Conservation (phyloP, 1,140 invertebrate genomes). For the Dinothrombium tinctorium region DNA sequence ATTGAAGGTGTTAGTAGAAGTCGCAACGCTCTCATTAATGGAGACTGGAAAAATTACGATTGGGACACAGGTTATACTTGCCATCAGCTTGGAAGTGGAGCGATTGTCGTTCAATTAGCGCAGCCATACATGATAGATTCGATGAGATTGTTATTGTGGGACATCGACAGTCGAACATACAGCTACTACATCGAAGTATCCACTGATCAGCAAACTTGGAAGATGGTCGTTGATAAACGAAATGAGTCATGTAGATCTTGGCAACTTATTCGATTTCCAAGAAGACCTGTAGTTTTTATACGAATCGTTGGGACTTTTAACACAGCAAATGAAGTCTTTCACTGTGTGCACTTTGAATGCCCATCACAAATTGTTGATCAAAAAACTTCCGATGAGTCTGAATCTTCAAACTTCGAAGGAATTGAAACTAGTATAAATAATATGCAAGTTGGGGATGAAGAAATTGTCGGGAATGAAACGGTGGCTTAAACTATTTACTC, state of each 20-base stretch:
- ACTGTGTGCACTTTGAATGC: constrained; percentile 92
- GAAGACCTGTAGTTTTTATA: constrained; percentile 65
- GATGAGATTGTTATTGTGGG: constrained; percentile 76
- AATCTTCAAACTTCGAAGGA: too few species aligned
- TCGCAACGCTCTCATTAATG: constrained; percentile 79
- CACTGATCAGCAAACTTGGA: constrained; percentile 85
- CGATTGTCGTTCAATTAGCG: constrained; percentile 69
- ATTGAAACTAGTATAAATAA: too few species aligned
- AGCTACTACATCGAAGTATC: constrained; percentile 91
- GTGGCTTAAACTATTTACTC: too few species aligned
- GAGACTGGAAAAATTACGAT: constrained; percentile 77
- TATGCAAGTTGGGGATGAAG: too few species aligned
- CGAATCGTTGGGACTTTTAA: constrained; percentile 67
- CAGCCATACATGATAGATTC: constrained; percentile 78
- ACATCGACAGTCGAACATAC: constrained; percentile 74
- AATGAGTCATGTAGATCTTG: constrained; percentile 77
- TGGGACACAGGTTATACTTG: constrained; percentile 98
- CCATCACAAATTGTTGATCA: too few species aligned
- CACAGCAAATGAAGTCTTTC: constrained; percentile 94
- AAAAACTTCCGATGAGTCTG: too few species aligned
- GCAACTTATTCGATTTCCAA: constrained; percentile 79
- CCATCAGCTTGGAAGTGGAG: constrained; percentile 85
- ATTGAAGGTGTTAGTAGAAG: constrained; percentile 78
- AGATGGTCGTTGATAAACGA: constrained; percentile 69
- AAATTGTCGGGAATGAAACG: too few species aligned